phyloP scores from a whole-genome alignment of 2,888 invertebrate genomes.

The Lasioglossum malachurum region DNA sequence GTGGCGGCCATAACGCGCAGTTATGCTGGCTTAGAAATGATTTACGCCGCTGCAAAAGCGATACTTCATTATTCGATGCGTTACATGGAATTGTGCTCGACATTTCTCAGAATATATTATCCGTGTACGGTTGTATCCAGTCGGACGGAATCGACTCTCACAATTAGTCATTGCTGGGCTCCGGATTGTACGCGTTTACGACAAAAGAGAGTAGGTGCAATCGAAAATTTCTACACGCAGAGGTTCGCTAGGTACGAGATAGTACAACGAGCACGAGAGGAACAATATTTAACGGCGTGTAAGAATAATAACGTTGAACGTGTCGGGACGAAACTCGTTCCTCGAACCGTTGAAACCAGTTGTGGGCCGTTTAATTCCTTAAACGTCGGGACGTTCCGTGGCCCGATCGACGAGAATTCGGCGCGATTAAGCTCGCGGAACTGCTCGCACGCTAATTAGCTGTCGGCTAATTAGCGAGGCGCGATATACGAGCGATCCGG shows the following conservation, averaged over 20 bases:
- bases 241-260: background rate
- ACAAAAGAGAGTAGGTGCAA: background rate
- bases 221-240: background rate
- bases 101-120: conserved; percentile 28
- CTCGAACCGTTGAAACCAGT: conserved; percentile 1
- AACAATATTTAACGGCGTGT: background rate
- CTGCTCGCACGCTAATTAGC: conserved; percentile 53
- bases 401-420: conserved; percentile 21
- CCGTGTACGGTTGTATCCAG: background rate
- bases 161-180: background rate
- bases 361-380: background rate
- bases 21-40: conserved; percentile 32
- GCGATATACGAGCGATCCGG: conserved; percentile 56
- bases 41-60: conserved; percentile 38
- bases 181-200: background rate
- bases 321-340: background rate
- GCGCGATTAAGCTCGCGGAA: conserved; percentile 28
- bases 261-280: background rate
- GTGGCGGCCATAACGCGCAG: conserved; percentile 9
- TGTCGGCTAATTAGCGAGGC: conserved; percentile 53
- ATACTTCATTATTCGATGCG: conserved; percentile 42
- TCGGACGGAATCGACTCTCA: background rate
- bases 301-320: background rate
- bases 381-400: conserved; percentile 12
- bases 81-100: conserved; percentile 35